Conservation (phyloP, 1,140 invertebrate species). For the Centruroides vittatus region DNA sequence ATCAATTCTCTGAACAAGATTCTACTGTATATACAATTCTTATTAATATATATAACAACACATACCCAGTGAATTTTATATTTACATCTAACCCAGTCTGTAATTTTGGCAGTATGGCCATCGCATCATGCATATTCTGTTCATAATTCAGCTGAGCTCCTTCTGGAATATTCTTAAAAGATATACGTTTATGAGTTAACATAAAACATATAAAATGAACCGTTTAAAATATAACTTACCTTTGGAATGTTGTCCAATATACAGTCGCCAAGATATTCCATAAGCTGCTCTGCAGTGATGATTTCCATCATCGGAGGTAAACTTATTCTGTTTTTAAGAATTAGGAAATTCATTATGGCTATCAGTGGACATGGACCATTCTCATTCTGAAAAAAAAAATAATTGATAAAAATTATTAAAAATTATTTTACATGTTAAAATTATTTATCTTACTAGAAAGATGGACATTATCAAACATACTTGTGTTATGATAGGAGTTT, state of each 20-base stretch:
- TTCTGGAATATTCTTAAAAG: conserved; percentile 26
- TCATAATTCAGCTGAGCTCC: conserved; percentile 38
- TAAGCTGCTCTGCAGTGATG: conserved; percentile 37
- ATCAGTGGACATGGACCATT: conserved; percentile 47
- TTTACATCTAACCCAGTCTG: conserved; percentile 46
- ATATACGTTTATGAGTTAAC: background rate
- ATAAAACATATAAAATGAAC: background rate
- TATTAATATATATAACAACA: background rate
- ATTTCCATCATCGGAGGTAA: conserved; percentile 34
- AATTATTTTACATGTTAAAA: background rate
- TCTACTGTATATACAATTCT: too few species aligned
- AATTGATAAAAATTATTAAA: background rate
- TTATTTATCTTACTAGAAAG: too few species aligned
- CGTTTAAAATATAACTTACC: conserved; percentile 19
- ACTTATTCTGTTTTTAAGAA: conserved; percentile 33
- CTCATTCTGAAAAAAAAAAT: conserved; percentile 32
- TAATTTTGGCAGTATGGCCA: conserved; percentile 40
- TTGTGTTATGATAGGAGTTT: conserved; percentile 40
- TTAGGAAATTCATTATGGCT: conserved; percentile 41
- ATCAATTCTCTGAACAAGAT: too few species aligned
- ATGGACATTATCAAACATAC: background rate
- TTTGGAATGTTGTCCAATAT: conserved; percentile 34
- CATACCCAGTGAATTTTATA: conserved; percentile 42
- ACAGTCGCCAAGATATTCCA: conserved; percentile 38
- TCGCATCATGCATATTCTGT: conserved; percentile 44